A percentile compares a stretch with the other conserved stretches of the same genome.
phyloP scores from a whole-genome alignment of 2,113 vertebrate genomes.

The Rhineura floridana region DNA sequence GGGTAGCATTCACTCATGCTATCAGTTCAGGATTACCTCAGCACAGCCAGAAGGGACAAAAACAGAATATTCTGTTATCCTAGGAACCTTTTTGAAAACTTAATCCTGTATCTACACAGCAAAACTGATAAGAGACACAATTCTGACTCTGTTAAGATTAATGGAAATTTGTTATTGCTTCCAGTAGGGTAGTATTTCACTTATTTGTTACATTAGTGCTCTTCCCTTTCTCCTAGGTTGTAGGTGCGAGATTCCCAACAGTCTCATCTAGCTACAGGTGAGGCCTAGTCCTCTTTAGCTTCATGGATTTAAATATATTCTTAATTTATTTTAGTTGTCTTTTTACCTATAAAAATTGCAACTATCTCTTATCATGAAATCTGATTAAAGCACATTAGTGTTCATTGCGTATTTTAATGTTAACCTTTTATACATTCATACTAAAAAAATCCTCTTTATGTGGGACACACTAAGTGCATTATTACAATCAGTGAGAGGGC shows the following conservation, averaged over 20 bases:
- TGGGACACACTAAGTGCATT: neutral
- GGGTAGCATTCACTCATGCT: neutral
- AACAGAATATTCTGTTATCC: rapidly evolving
- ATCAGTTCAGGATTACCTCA: neutral
- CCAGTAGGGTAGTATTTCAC: neutral
- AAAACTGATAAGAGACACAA: neutral
- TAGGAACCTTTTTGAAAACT: neutral
- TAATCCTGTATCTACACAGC: neutral
- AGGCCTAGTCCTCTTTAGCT: neutral
- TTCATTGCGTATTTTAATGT: neutral
- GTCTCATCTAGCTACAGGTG: neutral
- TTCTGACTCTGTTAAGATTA: neutral
- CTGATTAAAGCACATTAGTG: neutral
- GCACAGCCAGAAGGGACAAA: neutral
- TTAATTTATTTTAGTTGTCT: neutral
- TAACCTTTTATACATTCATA: neutral
- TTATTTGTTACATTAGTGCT: slow-evolving; percentile 5
- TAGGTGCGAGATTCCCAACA: neutral
- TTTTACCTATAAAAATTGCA: neutral
- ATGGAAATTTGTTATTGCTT: neutral
- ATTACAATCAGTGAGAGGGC: neutral
- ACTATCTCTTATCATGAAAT: neutral
- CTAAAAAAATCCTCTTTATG: neutral
- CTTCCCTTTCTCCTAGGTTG: neutral
- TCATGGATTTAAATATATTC: neutral